phyloP scores from a whole-genome alignment of 2,888 invertebrate genomes.

The Hymenopus coronatus region DNA sequence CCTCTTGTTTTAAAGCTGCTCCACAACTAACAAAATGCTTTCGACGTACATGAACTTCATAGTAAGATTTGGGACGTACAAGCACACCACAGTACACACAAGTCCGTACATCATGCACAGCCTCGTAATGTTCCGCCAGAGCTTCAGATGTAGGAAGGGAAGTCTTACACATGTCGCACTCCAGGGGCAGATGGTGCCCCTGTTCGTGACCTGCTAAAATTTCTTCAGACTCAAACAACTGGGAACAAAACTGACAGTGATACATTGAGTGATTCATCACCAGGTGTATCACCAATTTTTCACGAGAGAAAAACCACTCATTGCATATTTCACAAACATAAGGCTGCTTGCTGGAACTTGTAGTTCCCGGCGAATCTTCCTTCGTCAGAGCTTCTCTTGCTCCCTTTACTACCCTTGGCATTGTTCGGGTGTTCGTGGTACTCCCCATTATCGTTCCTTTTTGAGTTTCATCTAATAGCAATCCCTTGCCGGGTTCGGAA shows the following conservation, averaged over 20 bases:
- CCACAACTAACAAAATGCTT: constrained; percentile 34
- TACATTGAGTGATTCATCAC: constrained; percentile 36
- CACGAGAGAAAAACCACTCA: constrained; percentile 36
- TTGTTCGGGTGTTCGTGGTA: neutral
- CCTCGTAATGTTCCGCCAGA: constrained; percentile 33
- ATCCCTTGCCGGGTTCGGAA: neutral
- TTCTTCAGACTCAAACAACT: constrained; percentile 34
- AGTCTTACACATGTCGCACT: constrained; percentile 34
- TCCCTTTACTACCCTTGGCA: constrained; percentile 12
- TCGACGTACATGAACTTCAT: constrained; percentile 32
- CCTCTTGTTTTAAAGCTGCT: constrained; percentile 29
- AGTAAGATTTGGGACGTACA: constrained; percentile 34
- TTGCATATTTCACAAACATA: constrained; percentile 35
- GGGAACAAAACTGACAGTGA: constrained; percentile 37
- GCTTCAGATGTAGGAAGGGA: constrained; percentile 27
- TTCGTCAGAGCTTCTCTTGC: constrained; percentile 1
- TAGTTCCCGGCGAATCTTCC: constrained; percentile 14
- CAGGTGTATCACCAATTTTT: constrained; percentile 37
- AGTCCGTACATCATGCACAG: constrained; percentile 32
- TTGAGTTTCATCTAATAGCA: constrained; percentile 13
- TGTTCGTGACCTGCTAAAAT: constrained; percentile 34
- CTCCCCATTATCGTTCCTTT: constrained; percentile 25
- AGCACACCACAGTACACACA: constrained; percentile 35
- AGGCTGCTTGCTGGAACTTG: constrained; percentile 22
- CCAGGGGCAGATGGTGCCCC: constrained; percentile 32